A percentile compares a stretch with the other conserved stretches of the same genome.
phyloP scores from a whole-genome alignment of 2,113 vertebrate species.

The Pachypanchax playfairii region DNA sequence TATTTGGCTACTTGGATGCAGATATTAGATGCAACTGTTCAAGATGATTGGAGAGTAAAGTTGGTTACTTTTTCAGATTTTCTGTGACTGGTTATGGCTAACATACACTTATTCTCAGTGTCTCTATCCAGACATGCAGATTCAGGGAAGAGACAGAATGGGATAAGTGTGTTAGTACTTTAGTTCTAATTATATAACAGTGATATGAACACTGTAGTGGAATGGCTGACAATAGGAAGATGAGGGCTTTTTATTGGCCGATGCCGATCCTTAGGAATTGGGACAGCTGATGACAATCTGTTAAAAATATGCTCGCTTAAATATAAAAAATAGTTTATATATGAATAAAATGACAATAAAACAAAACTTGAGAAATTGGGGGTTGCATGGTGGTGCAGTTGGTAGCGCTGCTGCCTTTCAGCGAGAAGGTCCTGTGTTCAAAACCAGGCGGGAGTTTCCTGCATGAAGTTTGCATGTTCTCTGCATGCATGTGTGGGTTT shows the following conservation, averaged over 20 bases:
- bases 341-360: too few species aligned
- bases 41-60: conserved; percentile 12
- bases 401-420: too few species aligned
- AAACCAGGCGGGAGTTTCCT: too few species aligned
- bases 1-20: conserved; percentile 18
- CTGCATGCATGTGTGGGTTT: too few species aligned
- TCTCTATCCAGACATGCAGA: conserved; percentile 35
- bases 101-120: not conserved
- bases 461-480: too few species aligned
- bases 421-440: too few species aligned
- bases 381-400: too few species aligned
- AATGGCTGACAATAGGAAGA: not conserved
- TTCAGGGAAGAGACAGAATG: conserved; percentile 14
- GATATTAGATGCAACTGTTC: conserved; percentile 38
- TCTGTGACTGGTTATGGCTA: not conserved
- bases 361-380: too few species aligned
- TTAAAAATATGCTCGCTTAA: too few species aligned
- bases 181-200: conserved; percentile 54
- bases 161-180: conserved; percentile 36
- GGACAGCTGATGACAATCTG: too few species aligned
- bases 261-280: not conserved
- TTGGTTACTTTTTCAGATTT: conserved; percentile 27
- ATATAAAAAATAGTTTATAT: too few species aligned
- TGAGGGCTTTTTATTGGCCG: not conserved
- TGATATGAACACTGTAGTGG: conserved; percentile 36